Conservation (phyloP, 1,140 invertebrate species). For the Drosophila yakuba region DNA sequence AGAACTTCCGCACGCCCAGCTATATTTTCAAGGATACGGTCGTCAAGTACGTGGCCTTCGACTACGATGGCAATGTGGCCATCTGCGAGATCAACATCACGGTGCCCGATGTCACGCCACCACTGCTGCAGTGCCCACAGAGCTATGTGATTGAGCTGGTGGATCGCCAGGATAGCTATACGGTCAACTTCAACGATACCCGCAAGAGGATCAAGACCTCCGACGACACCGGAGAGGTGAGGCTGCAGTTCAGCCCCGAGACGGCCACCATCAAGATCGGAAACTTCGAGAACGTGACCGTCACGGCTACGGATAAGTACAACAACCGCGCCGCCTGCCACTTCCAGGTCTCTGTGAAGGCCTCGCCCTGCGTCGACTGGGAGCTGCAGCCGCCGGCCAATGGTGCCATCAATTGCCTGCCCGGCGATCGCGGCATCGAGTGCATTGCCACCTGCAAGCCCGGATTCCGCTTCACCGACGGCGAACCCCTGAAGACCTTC, state of each 20-base stretch:
- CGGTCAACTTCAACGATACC: constrained; percentile 97
- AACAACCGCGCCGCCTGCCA: constrained; percentile 96
- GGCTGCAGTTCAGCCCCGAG: constrained; percentile 93
- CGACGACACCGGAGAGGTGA: constrained; percentile 95
- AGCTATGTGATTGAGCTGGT: constrained; percentile 97
- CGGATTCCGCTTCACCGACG: constrained; percentile 97
- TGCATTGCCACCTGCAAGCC: constrained; percentile 96
- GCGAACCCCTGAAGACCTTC: constrained; percentile 93
- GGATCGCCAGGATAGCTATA: constrained; percentile 95
- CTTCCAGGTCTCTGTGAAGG: constrained; percentile 97
- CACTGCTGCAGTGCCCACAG: constrained; percentile 96
- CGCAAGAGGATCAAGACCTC: constrained; percentile 93
- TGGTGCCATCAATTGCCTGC: constrained; percentile 94
- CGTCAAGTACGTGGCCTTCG: constrained; percentile 97
- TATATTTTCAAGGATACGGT: constrained; percentile 96
- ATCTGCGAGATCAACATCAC: constrained; percentile 98
- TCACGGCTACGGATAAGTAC: constrained; percentile 94
- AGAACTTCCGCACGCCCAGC: constrained; percentile 95
- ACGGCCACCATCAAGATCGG: constrained; percentile 94
- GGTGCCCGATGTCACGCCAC: constrained; percentile 96
- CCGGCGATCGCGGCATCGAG: constrained; percentile 91
- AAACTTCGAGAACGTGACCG: constrained; percentile 97
- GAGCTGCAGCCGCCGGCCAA: constrained; percentile 94
- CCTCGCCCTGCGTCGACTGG: constrained; percentile 97
- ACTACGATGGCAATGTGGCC: constrained; percentile 98